Evolutionary conservation across 92 coral and sea anemone species (phyloP), one percentile per base, ranked within the genome.

Genomic region (Montipora capitata): DNA sequence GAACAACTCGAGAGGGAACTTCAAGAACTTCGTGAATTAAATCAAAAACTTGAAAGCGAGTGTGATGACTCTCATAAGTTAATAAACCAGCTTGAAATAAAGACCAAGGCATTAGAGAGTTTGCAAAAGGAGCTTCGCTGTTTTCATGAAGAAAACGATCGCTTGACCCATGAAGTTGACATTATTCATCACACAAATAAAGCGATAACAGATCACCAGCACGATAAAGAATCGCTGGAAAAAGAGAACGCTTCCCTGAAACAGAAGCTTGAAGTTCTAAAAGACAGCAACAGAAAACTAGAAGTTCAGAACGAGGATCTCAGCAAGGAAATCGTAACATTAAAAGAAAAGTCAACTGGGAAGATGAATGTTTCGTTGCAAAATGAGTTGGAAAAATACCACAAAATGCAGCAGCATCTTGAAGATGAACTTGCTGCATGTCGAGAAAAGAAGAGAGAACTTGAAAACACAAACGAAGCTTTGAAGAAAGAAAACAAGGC

Each of bases 351-450:
- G n/a, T 59, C 83, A 10, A 52, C 65, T 43, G 91, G 66, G 68
- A 76, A 52, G 35, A 58, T 78, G 39, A 13, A 74, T 58, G 62
- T 62, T 40, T 41, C 67, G 56, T 45, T 89, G 27, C 86, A 81
- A 66, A 88, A 76, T 73, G 93, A 93, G 14, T 66, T 84, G n/a
- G 91, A 77, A 42, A 73, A 88, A 77, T 68, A 85, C 2, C 92
- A 88, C 51, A 81, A 83, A 59, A 86, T 84, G 74, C 90, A 88
- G 15, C 77, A 95, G 69, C 90, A 95, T 42, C 87, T 95, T 40
- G 90, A 84, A 41, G 54, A 67, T 43, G 94, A 88, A 17, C 78
- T 79, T 38, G 80, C 82, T 76, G 75, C 87, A 35, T 44, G 81
- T 5, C 44, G 48, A 15, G 76, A 81, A 20, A 92, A 95, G 84